Evolutionary conservation across 2,113 vertebrate species (phyloP), one percentile per base, ranked within the genome.

Genomic region (Elachura formosa): DNA sequence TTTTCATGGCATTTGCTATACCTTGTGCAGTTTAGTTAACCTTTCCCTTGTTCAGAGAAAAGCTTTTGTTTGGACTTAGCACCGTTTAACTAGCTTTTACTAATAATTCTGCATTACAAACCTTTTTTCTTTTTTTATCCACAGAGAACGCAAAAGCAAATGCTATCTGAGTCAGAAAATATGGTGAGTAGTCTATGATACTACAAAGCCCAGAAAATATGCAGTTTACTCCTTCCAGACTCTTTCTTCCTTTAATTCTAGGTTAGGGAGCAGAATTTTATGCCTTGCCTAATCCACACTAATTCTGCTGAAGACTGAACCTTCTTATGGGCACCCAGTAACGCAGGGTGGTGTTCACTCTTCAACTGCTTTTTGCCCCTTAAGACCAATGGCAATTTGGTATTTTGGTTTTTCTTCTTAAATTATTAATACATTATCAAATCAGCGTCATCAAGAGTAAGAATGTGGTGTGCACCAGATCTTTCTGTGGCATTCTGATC

Each of bases 1-100:
- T 69, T 91, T 90, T 80, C 72, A 43, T 80, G 88, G 73, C 40
- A 92, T 96, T 93, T 96, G 40, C 72, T 78, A 40, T 80, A 73
- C 34, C 55, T 83, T 69, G 17, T 59, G n/a, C 24, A 66, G 67
- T 94, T 95, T 90, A 94, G 90, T 74, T 95, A 93, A 96, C 75
- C 72, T 95, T 95, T 95, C 31, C 19, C 74, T 89, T 80, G 51
- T 51, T 33, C 73, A 45, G 45, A 33, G 26, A 58, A 67, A 78
- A 59, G 29, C 15, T 59, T 87, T 28, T 25, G 19, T 86, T 94
- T 83, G 79, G 72, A 88, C 82, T 91, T 94, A 71, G 7, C 52
- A 64, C 72, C 19, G 7, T 89, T 89, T 89, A 91, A 75, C 84
- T 34, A 78, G 33, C n/a, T 17, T 84, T 94, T 91, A 81, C 72